These are phyloP conservation scores for Agriopis marginaria DNA, from an alignment of 2,888 invertebrate species.

Conservation along the genomic window DNA sequence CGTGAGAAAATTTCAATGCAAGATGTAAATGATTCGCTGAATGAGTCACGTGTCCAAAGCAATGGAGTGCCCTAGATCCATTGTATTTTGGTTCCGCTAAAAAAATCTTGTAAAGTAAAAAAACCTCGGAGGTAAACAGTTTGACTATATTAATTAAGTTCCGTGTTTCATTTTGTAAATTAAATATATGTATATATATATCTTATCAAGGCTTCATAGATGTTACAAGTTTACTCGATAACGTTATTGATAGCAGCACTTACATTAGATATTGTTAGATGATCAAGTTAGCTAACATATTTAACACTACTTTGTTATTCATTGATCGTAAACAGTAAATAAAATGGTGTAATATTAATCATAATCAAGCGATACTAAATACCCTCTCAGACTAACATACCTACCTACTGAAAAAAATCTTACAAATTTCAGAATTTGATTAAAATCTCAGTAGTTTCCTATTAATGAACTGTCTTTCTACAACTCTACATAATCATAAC, in stretches of 20 bases:
- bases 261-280: background rate
- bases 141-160: background rate
- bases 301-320: too few relatives aligned
- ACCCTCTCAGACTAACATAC: too few relatives aligned
- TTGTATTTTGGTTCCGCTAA: slow-evolving; percentile 8
- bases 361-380: too few relatives aligned
- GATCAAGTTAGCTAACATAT: too few relatives aligned
- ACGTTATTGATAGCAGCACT: background rate
- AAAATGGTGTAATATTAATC: too few relatives aligned
- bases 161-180: background rate
- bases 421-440: too few relatives aligned
- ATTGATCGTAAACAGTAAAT: too few relatives aligned
- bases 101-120: background rate
- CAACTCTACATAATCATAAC: too few relatives aligned
- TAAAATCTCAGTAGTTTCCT: too few relatives aligned
- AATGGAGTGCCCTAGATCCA: background rate
- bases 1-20: background rate
- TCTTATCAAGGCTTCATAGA: background rate
- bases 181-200: background rate
- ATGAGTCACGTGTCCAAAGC: slow-evolving; percentile 7
- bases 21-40: slow-evolving; percentile 17
- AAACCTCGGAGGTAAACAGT: background rate
- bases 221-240: background rate
- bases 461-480: too few relatives aligned
- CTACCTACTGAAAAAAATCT: too few relatives aligned